A percentile compares a stretch with the other conserved stretches of the same genome.
Conservation (phyloP, 2,113 vertebrate species). For the Bungarus multicinctus region DNA sequence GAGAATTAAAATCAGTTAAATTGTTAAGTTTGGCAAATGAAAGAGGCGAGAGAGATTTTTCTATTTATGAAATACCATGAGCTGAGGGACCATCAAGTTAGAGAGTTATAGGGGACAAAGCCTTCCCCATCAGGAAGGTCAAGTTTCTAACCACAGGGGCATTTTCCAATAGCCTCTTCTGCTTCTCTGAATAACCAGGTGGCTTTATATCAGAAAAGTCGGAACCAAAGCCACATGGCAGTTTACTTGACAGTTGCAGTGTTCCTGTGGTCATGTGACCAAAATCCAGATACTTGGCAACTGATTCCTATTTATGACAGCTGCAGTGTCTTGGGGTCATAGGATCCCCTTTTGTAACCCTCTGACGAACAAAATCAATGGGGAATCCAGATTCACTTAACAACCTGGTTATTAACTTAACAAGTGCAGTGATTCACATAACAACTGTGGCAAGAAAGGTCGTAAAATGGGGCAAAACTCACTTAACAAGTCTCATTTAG, state of each 20-base stretch:
- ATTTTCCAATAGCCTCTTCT: background rate
- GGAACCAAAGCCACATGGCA: background rate
- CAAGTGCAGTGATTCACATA: too few species aligned
- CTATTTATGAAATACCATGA: background rate
- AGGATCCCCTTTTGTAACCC: too few species aligned
- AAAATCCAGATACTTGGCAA: too few species aligned
- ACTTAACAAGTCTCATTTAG: too few species aligned
- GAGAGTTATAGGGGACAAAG: background rate
- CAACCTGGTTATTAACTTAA: too few species aligned
- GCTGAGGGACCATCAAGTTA: background rate
- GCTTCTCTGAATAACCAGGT: background rate
- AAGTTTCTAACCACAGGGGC: background rate
- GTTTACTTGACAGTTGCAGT: background rate
- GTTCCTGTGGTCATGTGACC: background rate
- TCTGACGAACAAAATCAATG: too few species aligned
- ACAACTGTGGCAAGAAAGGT: too few species aligned
- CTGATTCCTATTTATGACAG: too few species aligned
- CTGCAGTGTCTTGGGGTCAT: too few species aligned
- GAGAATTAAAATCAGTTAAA: background rate
- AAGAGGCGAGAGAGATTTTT: background rate
- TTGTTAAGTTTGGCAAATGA: background rate
- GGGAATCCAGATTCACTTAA: too few species aligned
- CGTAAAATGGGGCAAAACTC: too few species aligned
- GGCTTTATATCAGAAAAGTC: background rate
- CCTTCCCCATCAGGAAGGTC: background rate